Evolutionary conservation across 2,113 vertebrate genomes (phyloP).

Genomic region (Rhineura floridana): DNA sequence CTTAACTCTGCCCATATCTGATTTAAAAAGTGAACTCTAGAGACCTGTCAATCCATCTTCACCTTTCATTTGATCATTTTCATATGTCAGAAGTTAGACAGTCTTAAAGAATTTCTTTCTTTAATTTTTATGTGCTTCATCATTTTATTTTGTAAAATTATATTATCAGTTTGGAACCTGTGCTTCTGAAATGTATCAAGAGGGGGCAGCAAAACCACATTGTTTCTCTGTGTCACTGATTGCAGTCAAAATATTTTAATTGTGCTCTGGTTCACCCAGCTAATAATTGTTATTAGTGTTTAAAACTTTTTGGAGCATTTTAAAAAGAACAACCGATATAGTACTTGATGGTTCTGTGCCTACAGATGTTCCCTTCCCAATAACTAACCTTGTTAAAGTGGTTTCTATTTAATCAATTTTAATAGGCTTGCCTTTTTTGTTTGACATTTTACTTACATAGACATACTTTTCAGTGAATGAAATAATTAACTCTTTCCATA

Average conservation of each 20-base stretch:
- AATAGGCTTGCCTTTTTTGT: too few species aligned
- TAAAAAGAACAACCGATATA: background rate
- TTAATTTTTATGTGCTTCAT: background rate
- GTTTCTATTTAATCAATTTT: slow-evolving; percentile 9
- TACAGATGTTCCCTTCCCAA: background rate
- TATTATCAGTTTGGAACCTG: slow-evolving; percentile 4
- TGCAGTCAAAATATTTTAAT: background rate
- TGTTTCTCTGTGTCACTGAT: background rate
- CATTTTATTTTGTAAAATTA: background rate
- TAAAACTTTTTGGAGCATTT: background rate
- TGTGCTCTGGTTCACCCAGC: background rate
- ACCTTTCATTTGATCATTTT: background rate
- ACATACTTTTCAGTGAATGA: slow-evolving; percentile 39
- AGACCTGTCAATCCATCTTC: background rate
- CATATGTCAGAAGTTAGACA: slow-evolving; percentile 22
- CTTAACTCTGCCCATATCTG: too few species aligned
- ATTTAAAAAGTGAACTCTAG: background rate
- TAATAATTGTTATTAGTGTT: background rate
- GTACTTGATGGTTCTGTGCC: background rate
- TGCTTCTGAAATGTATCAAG: slow-evolving; percentile 59
- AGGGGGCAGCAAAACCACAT: slow-evolving; percentile 77
- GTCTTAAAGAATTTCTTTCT: too few species aligned
- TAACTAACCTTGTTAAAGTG: background rate
- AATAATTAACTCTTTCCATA: slow-evolving; percentile 54
- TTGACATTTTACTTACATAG: slow-evolving; percentile 3